Evolutionary conservation across 2,888 invertebrate species (phyloP), one percentile per base, ranked within the genome.

Genomic region (Mesorhabditis belari): DNA sequence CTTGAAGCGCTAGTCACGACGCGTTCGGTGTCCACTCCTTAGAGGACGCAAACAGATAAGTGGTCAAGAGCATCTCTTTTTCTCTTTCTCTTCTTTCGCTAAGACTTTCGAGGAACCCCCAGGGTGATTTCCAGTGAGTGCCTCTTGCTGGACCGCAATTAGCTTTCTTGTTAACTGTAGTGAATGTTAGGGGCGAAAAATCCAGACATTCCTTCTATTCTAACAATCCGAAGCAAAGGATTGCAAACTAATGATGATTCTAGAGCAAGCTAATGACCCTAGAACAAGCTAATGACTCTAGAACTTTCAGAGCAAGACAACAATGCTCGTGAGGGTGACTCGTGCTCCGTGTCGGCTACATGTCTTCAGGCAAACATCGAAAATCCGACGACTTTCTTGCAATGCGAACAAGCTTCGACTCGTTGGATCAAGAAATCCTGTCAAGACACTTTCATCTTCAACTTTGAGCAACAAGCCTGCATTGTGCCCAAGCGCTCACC

Each of bases 391-490:
- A 63, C 73, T 35, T 79, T 76, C 60, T 66, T 79, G 53, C 79
- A 79, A 67, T 79, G 79, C 67, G 77, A 79, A 49, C 73, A 77
- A 64, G 70, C 71, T 77, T 79, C 63, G 53, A 70, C 71, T 62
- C 66, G 71, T 49, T 80, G 80, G 80, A 60, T 72, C 44, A 74
- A 71, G 60, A 77, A 77, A 57, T 70, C 74, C 50, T 80, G 80
- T 67, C 77, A 80, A 57, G 71, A 74, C 25, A 72, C 70, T 52
- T 75, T 74, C 63, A 63, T 70, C 63, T 80, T 80, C 75, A 77
- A 73, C 69, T 80, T 80, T 67, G 77, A 79, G 63, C 76, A 77
- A 57, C 80, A 80, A 63, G 70, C 78, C 25, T 80, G 80, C 63
- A 70, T 79, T 62, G 75, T 71, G 57, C 73, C 71, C 49, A 67